A percentile compares a stretch with the other conserved stretches of the same genome.
These are phyloP conservation scores for Drosophila kikkawai DNA, from an alignment of 1,140 invertebrate species.

Conservation along the genomic window DNA sequence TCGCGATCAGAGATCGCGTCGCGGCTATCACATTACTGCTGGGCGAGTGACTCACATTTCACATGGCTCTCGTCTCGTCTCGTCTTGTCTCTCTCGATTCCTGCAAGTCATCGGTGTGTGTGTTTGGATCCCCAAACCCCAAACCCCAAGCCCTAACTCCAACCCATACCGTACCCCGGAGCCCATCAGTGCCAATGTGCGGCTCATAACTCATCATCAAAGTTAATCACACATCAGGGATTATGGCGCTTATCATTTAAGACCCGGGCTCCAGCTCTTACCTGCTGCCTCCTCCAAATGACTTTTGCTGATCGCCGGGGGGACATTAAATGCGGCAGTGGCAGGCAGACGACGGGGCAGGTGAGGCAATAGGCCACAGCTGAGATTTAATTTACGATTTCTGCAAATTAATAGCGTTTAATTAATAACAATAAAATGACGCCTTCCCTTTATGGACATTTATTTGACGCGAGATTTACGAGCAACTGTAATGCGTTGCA, in stretches of 20 bases:
- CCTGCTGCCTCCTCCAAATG: constrained; percentile 62
- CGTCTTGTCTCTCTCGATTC: constrained; percentile 55
- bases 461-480: constrained; percentile 79
- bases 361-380: constrained; percentile 48
- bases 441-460: constrained; percentile 78
- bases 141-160: background rate
- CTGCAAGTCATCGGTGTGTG: constrained; percentile 67
- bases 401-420: constrained; percentile 84
- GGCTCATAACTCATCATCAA: constrained; percentile 84
- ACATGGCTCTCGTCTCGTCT: constrained; percentile 51
- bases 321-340: constrained; percentile 65
- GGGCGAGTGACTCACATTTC: constrained; percentile 77
- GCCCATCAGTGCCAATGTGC: constrained; percentile 80
- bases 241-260: constrained; percentile 84
- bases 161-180: background rate
- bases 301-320: constrained; percentile 58
- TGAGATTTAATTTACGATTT: constrained; percentile 83
- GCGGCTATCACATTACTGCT: constrained; percentile 71
- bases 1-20: constrained; percentile 57
- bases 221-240: constrained; percentile 84
- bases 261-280: constrained; percentile 43
- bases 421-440: constrained; percentile 84
- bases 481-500: constrained; percentile 26
- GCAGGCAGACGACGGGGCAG: constrained; percentile 28
- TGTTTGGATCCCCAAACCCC: background rate